Conservation (phyloP, 2,113 vertebrate species). For the Leptobrachium ailaonicum region DNA sequence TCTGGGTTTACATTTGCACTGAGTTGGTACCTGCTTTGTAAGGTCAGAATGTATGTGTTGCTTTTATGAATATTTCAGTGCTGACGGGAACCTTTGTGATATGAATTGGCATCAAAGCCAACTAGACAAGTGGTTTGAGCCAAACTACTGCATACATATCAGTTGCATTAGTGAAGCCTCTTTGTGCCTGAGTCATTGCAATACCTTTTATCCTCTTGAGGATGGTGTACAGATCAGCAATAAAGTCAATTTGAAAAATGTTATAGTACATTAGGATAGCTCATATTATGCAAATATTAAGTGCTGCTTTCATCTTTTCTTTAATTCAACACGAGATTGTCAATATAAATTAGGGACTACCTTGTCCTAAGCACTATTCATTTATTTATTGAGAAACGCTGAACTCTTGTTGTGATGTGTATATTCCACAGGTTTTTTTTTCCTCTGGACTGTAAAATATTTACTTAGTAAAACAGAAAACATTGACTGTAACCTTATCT, state of each 20-base stretch:
- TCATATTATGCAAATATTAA: constrained; percentile 51
- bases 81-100: constrained; percentile 48
- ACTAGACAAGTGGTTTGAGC: constrained; percentile 34
- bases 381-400: constrained; percentile 16
- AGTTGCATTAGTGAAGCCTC: constrained; percentile 45
- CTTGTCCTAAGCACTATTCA: constrained; percentile 6
- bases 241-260: constrained; percentile 51
- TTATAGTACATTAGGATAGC: constrained; percentile 48
- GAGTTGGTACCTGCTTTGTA: constrained; percentile 42
- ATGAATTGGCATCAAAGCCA: constrained; percentile 47
- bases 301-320: constrained; percentile 47
- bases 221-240: constrained; percentile 45
- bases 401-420: background rate
- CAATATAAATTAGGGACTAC: constrained; percentile 48
- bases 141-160: constrained; percentile 47
- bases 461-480: constrained; percentile 19
- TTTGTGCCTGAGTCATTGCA: constrained; percentile 47
- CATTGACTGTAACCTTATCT: background rate
- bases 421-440: constrained; percentile 12
- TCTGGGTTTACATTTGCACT: constrained; percentile 33
- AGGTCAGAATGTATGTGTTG: constrained; percentile 39
- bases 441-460: constrained; percentile 2
- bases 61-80: constrained; percentile 49
- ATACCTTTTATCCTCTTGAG: constrained; percentile 47
- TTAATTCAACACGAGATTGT: constrained; percentile 46